Conservation (phyloP, 2,888 invertebrate species). For the Thalpophila matura region DNA sequence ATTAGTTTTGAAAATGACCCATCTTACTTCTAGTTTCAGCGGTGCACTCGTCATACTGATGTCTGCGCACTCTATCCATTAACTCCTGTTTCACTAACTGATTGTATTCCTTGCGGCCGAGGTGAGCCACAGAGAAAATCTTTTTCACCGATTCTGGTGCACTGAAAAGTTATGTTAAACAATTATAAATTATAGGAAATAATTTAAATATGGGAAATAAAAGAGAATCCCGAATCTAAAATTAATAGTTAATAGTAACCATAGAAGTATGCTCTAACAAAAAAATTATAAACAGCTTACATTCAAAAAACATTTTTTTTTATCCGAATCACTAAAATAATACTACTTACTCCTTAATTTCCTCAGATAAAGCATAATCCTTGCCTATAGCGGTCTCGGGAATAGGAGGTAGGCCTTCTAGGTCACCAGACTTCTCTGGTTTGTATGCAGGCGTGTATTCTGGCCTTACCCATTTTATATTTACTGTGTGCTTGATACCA, state of each 20-base stretch:
- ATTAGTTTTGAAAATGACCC: too few species aligned
- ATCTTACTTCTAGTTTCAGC: conserved; percentile 93
- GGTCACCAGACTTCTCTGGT: conserved; percentile 94
- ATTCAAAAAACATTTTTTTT: background rate
- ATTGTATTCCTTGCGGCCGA: conserved; percentile 90
- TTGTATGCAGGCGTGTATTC: conserved; percentile 92
- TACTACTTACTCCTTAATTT: conserved; percentile 92
- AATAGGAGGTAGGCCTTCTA: conserved; percentile 90
- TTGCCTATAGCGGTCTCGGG: conserved; percentile 86
- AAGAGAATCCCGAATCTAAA: too few species aligned
- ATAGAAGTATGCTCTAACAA: too few species aligned
- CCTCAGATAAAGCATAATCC: conserved; percentile 91
- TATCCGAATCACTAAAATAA: background rate
- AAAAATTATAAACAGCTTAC: background rate
- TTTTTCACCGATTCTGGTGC: conserved; percentile 93
- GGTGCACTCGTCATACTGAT: conserved; percentile 93
- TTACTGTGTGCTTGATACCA: conserved; percentile 92
- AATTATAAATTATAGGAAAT: too few species aligned
- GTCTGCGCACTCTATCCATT: conserved; percentile 92
- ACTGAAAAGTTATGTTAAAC: conserved; percentile 84
- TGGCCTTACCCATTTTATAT: conserved; percentile 95
- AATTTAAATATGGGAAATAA: too few species aligned
- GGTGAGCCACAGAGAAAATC: conserved; percentile 93
- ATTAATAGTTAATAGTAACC: too few species aligned
- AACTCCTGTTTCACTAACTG: conserved; percentile 88